Conservation (phyloP, 2,888 invertebrate species). For the Crioceris asparagi region DNA sequence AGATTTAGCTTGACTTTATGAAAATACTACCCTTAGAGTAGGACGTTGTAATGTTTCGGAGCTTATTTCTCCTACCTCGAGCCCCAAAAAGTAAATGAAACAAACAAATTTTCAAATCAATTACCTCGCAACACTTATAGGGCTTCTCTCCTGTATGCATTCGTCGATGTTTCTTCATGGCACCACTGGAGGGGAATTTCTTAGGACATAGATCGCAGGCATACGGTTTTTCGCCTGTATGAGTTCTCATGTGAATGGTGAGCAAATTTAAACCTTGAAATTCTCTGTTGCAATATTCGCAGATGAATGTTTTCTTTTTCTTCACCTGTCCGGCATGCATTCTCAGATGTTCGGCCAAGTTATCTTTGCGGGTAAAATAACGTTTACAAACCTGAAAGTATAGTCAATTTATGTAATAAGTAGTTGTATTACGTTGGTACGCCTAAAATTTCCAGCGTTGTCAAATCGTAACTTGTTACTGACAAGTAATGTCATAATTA, state of each 20-base stretch:
- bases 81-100: no score
- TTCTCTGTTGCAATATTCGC: conserved; percentile 54
- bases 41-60: no score
- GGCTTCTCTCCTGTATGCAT: conserved; percentile 45
- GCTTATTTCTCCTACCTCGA: no score
- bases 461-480: no score
- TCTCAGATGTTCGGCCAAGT: conserved; percentile 58
- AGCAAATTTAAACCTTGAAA: conserved; percentile 52
- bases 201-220: conserved; percentile 65
- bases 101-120: no score
- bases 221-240: conserved; percentile 51
- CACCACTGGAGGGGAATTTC: conserved; percentile 61
- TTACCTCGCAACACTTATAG: conserved; percentile 44
- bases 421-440: not conserved
- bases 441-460: no score
- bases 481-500: no score
- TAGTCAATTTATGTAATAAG: not conserved
- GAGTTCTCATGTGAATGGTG: conserved; percentile 54
- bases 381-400: conserved; percentile 49
- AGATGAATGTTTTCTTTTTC: conserved; percentile 47
- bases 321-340: conserved; percentile 51
- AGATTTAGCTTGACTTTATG: no score
- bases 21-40: no score
- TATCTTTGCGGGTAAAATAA: conserved; percentile 59
- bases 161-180: conserved; percentile 62